Evolutionary conservation across 64 coral and sea anemone species (phyloP).

Genomic region (Dendronephthya gigantea): DNA sequence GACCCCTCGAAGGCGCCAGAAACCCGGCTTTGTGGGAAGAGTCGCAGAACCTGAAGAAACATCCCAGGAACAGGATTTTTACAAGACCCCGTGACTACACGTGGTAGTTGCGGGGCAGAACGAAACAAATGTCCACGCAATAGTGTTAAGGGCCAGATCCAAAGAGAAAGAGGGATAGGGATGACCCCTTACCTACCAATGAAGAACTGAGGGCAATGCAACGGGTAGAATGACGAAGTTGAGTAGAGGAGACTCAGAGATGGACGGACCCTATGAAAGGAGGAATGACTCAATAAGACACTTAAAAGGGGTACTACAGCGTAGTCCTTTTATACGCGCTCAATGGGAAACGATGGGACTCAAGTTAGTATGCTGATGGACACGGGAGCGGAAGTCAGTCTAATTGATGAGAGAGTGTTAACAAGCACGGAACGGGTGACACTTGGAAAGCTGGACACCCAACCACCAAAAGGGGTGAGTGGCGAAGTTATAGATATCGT

Average conservation of each 20-base stretch:
- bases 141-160: too few relatives aligned
- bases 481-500: background rate
- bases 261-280: background rate
- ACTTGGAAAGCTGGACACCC: background rate
- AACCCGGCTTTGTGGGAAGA: background rate
- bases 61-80: background rate
- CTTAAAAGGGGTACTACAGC: background rate
- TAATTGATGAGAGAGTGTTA: conserved; percentile 5
- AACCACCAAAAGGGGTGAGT: background rate
- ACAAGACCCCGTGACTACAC: background rate
- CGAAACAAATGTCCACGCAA: background rate
- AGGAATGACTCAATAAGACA: background rate
- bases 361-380: background rate
- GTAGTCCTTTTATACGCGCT: background rate
- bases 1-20: background rate
- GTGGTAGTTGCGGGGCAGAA: background rate
- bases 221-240: background rate
- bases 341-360: background rate
- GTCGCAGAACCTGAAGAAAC: background rate
- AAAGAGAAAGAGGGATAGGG: background rate
- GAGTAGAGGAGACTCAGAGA: background rate
- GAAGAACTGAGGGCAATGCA: background rate
- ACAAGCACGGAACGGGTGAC: background rate
- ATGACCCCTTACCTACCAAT: background rate
- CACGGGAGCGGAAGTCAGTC: background rate